Evolutionary conservation across 2,797 vertebrate genomes (phyloP).

Genomic region (Periophthalmus magnuspinnatus): DNA sequence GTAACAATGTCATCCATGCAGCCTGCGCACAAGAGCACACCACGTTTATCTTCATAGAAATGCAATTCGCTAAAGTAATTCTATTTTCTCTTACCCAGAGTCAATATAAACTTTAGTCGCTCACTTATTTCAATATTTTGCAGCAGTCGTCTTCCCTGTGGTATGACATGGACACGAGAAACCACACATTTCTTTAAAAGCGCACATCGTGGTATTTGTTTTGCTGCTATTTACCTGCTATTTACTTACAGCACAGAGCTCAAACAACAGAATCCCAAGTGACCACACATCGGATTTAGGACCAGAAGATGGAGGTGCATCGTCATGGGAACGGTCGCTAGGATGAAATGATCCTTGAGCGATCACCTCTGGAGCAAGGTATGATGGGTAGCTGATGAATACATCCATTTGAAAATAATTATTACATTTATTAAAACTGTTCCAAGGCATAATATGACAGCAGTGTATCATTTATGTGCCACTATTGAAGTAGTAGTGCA

Average conservation of each 20-base stretch:
- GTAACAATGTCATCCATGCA: slow-evolving; percentile 93
- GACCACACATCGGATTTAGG: slow-evolving; percentile 97
- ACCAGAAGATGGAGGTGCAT: slow-evolving; percentile 86
- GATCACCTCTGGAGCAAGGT: slow-evolving; percentile 94
- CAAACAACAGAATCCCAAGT: slow-evolving; percentile 92
- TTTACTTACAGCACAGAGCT: slow-evolving; percentile 90
- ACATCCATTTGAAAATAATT: slow-evolving; percentile 15
- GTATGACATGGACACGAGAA: slow-evolving; percentile 8
- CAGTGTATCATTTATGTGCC: not conserved
- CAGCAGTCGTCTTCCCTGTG: slow-evolving; percentile 89
- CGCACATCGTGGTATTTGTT: not conserved
- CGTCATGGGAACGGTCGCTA: slow-evolving; percentile 79
- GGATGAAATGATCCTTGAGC: slow-evolving; percentile 87
- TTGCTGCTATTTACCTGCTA: slow-evolving; percentile 42
- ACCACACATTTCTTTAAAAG: not conserved
- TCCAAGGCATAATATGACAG: not conserved
- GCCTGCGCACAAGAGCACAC: slow-evolving; percentile 69
- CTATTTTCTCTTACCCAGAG: slow-evolving; percentile 81
- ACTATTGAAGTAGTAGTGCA: not conserved
- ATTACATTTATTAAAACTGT: not conserved
- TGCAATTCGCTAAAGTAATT: slow-evolving; percentile 2
- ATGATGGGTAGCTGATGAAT: slow-evolving; percentile 88
- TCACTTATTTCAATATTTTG: slow-evolving; percentile 92
- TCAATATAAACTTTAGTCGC: slow-evolving; percentile 91
- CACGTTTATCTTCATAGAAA: slow-evolving; percentile 6